Base-by-base conservation (phyloP, 2,888 invertebrate genomes). In the Drosophila nigricruria region DNA sequence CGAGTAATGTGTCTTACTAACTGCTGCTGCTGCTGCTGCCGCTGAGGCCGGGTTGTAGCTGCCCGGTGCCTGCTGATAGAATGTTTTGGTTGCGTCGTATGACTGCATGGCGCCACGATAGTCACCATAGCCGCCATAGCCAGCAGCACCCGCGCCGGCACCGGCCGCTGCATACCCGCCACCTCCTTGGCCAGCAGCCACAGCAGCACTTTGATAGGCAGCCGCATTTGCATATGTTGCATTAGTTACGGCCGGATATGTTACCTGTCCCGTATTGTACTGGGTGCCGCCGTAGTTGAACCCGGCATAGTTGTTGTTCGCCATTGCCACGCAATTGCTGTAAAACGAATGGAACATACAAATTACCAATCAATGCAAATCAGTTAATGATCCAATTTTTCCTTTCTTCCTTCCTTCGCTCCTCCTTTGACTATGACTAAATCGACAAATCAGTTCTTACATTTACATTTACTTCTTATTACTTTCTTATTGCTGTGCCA, bases 251-350 rank as follows among this genome's bases (percentile, higher is more conserved):
- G 91, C 91, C 66, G 91, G 91, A 79, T 92, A 91, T 30, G 91
- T 74, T 25, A 91, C 90, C 73, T 91, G 92, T 27, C 90, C 90
- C 53, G 89, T 95, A 83, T 96, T 96, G 93, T 97, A 97, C 94
- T 97, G 97, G 92, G 97, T 97, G 93, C 97, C 97, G 92, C 97
- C 97, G 93, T 97, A 97, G 92, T 97, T 97, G 95, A 98, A 98
- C 93, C 97, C 97, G 94, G 97, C 97, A 95, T 97, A 98, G 95
- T 98, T 98, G 94, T 97, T 97, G 94, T 97, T 89, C 52, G 91
- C 90, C 91, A 91, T 91, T 77, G 72, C 82, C 73, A 64, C 73
- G 78, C 73, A 70, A 73, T 77, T 77, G 78, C 71, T 77, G 67
- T 52, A 52, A 72, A 72, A 53, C 25, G 32, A 79, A 75, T 42